Percentiles rank a stretch among this genome's conserved stretches.
Conservation (phyloP, 2,797 vertebrate species). For the Platalea minor region DNA sequence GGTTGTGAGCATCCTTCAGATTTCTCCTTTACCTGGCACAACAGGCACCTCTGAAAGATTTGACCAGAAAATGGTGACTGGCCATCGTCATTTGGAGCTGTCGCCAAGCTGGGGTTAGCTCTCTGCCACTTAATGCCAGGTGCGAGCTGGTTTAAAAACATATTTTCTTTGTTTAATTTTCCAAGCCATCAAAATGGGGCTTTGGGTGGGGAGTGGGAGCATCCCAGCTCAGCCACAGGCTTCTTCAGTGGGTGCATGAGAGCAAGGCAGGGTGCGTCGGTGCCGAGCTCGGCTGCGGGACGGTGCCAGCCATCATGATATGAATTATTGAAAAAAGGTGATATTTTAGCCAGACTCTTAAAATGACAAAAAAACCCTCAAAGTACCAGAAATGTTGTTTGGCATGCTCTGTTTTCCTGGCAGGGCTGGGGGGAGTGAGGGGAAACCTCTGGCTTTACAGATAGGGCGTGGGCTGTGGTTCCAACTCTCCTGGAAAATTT, state of each 20-base stretch:
- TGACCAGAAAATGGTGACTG: background rate
- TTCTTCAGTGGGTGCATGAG: background rate
- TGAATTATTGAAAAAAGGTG: background rate
- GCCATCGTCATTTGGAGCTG: background rate
- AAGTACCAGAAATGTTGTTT: background rate
- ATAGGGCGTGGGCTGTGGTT: slow-evolving; percentile 3
- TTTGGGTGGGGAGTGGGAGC: background rate
- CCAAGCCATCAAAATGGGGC: background rate
- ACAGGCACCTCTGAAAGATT: background rate
- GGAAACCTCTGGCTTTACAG: slow-evolving; percentile 6
- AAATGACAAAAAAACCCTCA: background rate
- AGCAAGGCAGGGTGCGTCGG: background rate
- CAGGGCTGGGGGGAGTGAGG: background rate
- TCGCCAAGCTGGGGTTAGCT: background rate
- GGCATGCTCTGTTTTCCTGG: background rate
- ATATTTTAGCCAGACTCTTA: background rate
- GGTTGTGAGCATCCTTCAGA: background rate
- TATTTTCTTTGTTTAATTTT: background rate
- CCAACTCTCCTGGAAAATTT: slow-evolving; percentile 30
- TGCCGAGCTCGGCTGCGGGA: background rate
- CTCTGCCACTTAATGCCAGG: background rate
- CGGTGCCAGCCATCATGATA: background rate
- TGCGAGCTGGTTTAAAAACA: background rate
- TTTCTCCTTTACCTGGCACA: background rate
- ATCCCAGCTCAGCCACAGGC: background rate